Percentiles rank a stretch among this genome's conserved stretches.
These are phyloP conservation scores for Spisula solida DNA, from an alignment of 2,888 invertebrate genomes.

Conservation along the genomic window DNA sequence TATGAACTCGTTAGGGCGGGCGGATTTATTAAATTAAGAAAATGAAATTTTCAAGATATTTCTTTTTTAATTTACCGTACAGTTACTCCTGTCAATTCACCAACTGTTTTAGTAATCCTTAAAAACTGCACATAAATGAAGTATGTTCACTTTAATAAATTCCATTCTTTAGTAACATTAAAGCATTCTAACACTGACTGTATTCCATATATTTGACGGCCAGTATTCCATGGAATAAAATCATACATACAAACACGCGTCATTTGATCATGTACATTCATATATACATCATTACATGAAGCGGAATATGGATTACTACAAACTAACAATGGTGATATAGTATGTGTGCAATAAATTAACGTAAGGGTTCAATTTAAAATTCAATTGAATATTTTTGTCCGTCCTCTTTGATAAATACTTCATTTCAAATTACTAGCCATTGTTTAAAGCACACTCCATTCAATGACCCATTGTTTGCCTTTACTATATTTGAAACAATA, in stretches of 20 bases:
- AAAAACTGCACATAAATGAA: neutral
- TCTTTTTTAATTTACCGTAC: no score
- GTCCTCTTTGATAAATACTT: neutral
- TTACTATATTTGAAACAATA: neutral
- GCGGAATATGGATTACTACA: neutral
- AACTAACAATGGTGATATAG: neutral
- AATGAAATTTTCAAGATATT: no score
- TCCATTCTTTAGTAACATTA: neutral
- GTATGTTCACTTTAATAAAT: neutral
- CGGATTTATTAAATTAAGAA: no score
- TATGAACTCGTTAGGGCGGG: no score
- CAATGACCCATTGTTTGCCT: neutral
- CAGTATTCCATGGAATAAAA: neutral
- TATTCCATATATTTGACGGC: neutral
- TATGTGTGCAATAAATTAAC: constrained; percentile 11
- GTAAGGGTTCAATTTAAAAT: constrained; percentile 10
- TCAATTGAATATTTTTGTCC: neutral
- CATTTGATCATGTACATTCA: no score
- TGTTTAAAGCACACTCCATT: neutral
- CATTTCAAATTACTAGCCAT: neutral
- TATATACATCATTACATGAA: neutral
- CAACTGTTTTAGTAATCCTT: neutral
- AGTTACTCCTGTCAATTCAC: neutral
- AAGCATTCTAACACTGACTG: neutral
- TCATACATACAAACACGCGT: no score